A percentile compares a stretch with the other conserved stretches of the same genome.
phyloP scores from a whole-genome alignment of 1,140 invertebrate species.

The Sitobion miscanthi region DNA sequence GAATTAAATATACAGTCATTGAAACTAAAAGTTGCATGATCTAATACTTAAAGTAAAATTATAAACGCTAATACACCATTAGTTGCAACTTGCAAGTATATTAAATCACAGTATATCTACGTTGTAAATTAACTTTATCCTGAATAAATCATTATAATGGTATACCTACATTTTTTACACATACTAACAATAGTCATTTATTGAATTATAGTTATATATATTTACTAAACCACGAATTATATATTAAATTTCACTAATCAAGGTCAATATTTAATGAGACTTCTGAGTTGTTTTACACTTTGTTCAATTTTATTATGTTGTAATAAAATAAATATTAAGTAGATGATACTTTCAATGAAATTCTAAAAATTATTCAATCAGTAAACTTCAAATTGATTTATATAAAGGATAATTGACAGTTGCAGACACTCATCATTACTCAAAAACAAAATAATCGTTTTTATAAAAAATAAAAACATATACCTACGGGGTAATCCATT shows the following conservation, averaged over 20 bases:
- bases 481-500: background rate
- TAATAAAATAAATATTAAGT: slow-evolving; percentile 1
- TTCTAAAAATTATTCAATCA: background rate
- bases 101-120: background rate
- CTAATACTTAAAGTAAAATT: background rate
- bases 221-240: background rate
- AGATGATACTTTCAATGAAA: slow-evolving; percentile 23
- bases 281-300: background rate
- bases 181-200: background rate
- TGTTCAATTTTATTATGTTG: background rate
- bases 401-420: background rate
- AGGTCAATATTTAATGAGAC: slow-evolving; percentile 25
- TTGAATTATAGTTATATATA: background rate
- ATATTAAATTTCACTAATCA: slow-evolving; percentile 28
- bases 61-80: background rate
- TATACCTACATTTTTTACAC: background rate
- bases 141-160: background rate
- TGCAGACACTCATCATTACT: background rate
- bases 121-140: background rate
- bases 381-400: background rate
- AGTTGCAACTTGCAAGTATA: background rate
- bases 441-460: background rate
- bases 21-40: no score
- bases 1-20: no score
- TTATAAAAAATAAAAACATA: background rate